Conservation (phyloP, 2,888 invertebrate species). For the Petrophora chlorosata region DNA sequence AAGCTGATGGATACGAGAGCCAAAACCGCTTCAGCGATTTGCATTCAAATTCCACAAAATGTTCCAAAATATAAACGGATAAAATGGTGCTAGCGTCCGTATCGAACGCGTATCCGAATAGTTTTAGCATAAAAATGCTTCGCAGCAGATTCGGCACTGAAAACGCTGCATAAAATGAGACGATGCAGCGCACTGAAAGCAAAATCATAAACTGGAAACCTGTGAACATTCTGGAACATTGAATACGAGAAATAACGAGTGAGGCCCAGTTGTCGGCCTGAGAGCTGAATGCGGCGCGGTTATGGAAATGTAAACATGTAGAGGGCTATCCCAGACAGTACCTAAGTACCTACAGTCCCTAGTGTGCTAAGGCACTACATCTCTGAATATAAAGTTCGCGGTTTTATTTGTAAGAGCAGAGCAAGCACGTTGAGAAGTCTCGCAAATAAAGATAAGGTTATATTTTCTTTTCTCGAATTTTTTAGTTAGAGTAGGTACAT, state of each 20-base stretch:
- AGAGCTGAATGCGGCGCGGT: conserved; percentile 21
- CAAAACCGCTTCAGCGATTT: conserved; percentile 15
- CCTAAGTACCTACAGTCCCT: no score
- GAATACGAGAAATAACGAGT: conserved; percentile 59
- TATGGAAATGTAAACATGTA: conserved; percentile 23
- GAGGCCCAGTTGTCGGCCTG: conserved; percentile 42
- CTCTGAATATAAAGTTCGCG: no score
- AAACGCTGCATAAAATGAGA: conserved; percentile 58
- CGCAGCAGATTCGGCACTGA: conserved; percentile 39
- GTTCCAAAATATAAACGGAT: conserved; percentile 22
- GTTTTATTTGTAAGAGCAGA: no score
- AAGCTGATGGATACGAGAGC: conserved; percentile 8
- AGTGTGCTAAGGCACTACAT: no score
- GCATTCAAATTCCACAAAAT: conserved; percentile 22
- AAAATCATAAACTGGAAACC: conserved; percentile 60
- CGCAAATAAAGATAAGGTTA: no score
- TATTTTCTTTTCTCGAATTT: no score
- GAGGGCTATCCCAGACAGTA: no score
- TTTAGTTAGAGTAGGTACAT: no score
- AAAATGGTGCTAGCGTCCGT: conserved; percentile 20
- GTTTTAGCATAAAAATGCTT: conserved; percentile 49
- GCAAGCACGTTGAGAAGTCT: no score
- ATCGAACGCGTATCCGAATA: conserved; percentile 47
- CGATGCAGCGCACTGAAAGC: conserved; percentile 56
- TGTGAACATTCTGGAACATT: conserved; percentile 61